Evolutionary conservation across 2,888 invertebrate species (phyloP), one percentile per base, ranked within the genome.

Genomic region (Erebia palarica): DNA sequence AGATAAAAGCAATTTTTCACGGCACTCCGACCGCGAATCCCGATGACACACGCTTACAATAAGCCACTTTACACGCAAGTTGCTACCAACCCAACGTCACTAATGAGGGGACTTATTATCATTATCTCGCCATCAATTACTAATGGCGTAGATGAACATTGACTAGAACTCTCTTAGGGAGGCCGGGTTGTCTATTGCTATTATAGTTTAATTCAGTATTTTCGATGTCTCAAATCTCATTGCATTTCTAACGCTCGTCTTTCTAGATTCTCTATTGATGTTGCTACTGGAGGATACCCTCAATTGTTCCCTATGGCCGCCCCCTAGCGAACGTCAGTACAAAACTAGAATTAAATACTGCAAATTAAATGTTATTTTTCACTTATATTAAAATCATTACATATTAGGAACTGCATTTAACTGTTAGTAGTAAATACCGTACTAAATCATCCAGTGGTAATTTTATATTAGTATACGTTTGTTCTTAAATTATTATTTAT

Each of bases 321-420:
- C 86, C 81, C 76, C 84, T 82, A 80, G 84, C 80, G 81, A 85
- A 78, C 68, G 72, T 75, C 65, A 71, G 73, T 83, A 83, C 71
- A 82, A 82, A 86, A 85, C 82, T 82, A 81, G 76, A 80, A 78
- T 78, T 78, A 84, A 81, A 81, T 78, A 79, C 80, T 81, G 82
- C 79, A 83, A 88, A 86, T 84, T 83, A 89, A 86, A 85, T 83
- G 85, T 79, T 79, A 78, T 79, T 80, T 86, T 81, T 82, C 81
- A 85, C 86, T 84, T 84, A 86, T 87, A 80, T 77, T 83, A 81
- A 70, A 76, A 75, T 84, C 81, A 85, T 86, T 86, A 84, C 81
- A 78, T 86, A 87, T 86, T 92, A 93, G 92, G 92, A 93, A 93
- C 92, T 92, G 90, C 83, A 81, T 82, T 86, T 88, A 82, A 86